A percentile compares a stretch with the other conserved stretches of the same genome.
Conservation (phyloP, 2,888 invertebrate species). For the Plemyria rubiginata region DNA sequence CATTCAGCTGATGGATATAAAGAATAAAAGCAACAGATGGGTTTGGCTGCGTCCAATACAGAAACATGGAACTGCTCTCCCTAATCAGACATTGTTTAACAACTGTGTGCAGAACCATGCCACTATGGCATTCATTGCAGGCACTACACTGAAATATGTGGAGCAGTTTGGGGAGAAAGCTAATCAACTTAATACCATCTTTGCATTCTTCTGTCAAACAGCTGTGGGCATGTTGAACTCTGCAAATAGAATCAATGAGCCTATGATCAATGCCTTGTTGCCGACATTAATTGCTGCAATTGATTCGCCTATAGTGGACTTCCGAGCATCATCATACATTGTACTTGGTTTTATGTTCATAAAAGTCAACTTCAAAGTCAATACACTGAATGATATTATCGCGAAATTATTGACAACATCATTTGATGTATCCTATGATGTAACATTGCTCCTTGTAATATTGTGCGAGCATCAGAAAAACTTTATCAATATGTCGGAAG, state of each 20-base stretch:
- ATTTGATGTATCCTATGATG: conserved; percentile 82
- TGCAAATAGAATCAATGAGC: conserved; percentile 82
- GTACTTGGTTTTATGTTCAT: conserved; percentile 88
- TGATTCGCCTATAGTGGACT: conserved; percentile 88
- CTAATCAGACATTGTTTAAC: conserved; percentile 89
- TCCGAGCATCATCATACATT: conserved; percentile 89
- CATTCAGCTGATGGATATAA: conserved; percentile 90
- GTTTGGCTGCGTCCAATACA: conserved; percentile 90
- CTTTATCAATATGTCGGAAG: conserved; percentile 76
- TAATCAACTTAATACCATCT: conserved; percentile 87
- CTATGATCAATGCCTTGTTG: conserved; percentile 88
- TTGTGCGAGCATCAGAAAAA: conserved; percentile 88
- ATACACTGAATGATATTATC: conserved; percentile 86
- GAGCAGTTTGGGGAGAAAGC: conserved; percentile 85
- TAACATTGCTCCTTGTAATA: conserved; percentile 87
- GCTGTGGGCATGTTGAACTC: conserved; percentile 89
- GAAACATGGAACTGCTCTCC: conserved; percentile 89
- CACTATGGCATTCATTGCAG: conserved; percentile 65
- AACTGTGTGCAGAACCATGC: conserved; percentile 86
- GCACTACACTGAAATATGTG: conserved; percentile 72
- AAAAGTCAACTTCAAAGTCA: conserved; percentile 86
- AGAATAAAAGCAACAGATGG: conserved; percentile 87
- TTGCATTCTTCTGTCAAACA: conserved; percentile 92
- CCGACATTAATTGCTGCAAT: conserved; percentile 90
- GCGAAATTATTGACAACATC: conserved; percentile 68